Evolutionary conservation across 2,797 vertebrate genomes (phyloP).

Genomic region (Cossypha caffra): DNA sequence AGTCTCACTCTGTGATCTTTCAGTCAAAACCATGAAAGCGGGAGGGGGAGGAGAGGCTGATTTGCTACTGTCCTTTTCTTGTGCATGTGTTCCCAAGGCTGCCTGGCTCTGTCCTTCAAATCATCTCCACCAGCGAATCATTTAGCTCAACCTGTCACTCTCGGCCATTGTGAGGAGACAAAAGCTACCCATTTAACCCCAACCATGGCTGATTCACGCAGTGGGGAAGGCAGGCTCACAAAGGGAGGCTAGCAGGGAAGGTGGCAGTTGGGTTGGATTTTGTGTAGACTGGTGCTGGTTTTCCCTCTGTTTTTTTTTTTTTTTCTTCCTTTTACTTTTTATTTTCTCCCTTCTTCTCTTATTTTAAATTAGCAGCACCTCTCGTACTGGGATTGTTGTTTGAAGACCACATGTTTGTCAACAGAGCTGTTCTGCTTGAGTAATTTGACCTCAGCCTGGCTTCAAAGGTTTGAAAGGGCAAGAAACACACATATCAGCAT

Average conservation of each 20-base stretch:
- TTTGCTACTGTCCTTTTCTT: slow-evolving; percentile 54
- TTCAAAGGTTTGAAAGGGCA: slow-evolving; percentile 50
- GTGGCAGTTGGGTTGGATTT: slow-evolving; percentile 64
- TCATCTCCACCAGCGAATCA: slow-evolving; percentile 75
- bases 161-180: slow-evolving; percentile 65
- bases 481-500: slow-evolving; percentile 22
- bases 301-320: background rate
- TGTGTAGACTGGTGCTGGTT: slow-evolving; percentile 17
- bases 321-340: background rate
- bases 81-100: slow-evolving; percentile 60
- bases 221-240: slow-evolving; percentile 61
- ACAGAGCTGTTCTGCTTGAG: slow-evolving; percentile 61
- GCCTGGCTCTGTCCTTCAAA: slow-evolving; percentile 66
- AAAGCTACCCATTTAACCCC: slow-evolving; percentile 76
- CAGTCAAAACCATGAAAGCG: slow-evolving; percentile 37
- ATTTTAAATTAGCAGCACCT: slow-evolving; percentile 54
- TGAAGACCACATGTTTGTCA: slow-evolving; percentile 63
- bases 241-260: slow-evolving; percentile 47
- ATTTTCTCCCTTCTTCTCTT: background rate
- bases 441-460: slow-evolving; percentile 36
- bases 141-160: slow-evolving; percentile 70
- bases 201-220: slow-evolving; percentile 69
- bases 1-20: slow-evolving; percentile 59
- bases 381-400: slow-evolving; percentile 42
- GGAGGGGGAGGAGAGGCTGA: slow-evolving; percentile 37